A percentile compares a stretch with the other conserved stretches of the same genome.
Evolutionary conservation across 1,140 invertebrate species (phyloP).

Genomic region (Orius laevigatus): DNA sequence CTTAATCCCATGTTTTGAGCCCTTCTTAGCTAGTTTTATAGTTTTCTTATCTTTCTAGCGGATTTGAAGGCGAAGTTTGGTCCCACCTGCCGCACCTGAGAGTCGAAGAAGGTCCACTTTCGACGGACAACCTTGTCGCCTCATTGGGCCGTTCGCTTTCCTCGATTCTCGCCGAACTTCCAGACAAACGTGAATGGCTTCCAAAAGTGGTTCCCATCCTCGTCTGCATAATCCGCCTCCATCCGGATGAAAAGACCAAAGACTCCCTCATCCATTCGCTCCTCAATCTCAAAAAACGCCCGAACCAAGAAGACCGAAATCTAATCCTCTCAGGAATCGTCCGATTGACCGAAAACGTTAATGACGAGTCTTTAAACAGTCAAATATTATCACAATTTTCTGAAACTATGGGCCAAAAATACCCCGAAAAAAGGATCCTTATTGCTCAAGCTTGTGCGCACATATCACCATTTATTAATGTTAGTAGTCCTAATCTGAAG

Average conservation of each 20-base stretch:
- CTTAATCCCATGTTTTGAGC: too few species aligned
- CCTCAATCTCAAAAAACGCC: constrained; percentile 61
- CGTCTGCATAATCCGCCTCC: constrained; percentile 43
- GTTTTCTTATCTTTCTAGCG: constrained; percentile 20
- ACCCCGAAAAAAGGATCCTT: constrained; percentile 48
- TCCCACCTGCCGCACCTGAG: neutral
- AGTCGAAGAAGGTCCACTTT: too few species aligned
- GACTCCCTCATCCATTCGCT: constrained; percentile 51
- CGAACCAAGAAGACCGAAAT: constrained; percentile 48
- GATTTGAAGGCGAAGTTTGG: constrained; percentile 25
- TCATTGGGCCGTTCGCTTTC: constrained; percentile 4
- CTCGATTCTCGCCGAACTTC: neutral
- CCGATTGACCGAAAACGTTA: constrained; percentile 38
- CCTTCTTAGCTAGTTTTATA: too few species aligned
- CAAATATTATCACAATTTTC: constrained; percentile 61
- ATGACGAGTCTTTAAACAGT: constrained; percentile 36
- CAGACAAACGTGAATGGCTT: constrained; percentile 4
- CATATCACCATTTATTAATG: constrained; percentile 52
- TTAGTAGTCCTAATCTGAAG: constrained; percentile 28
- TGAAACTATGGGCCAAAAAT: constrained; percentile 59
- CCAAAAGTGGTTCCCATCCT: constrained; percentile 40
- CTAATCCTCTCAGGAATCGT: constrained; percentile 48
- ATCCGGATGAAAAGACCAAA: constrained; percentile 38
- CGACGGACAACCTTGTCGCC: neutral
- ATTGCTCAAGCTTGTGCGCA: constrained; percentile 55